Conservation (phyloP, 2,888 invertebrate species). For the Nephrocerus scutellatus region DNA sequence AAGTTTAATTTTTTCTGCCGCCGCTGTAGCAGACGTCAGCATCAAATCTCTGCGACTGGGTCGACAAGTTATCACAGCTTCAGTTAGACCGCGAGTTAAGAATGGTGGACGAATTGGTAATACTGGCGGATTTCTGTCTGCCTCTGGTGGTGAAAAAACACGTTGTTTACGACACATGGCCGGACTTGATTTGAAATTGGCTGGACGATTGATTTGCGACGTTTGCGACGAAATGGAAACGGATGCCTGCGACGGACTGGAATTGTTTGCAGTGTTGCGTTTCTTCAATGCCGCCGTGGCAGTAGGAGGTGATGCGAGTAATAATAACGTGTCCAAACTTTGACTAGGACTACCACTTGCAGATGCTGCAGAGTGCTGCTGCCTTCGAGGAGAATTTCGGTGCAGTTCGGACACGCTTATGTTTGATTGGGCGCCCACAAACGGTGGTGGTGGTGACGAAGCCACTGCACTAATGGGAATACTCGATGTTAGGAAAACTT, state of each 20-base stretch:
- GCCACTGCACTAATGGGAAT: slow-evolving; percentile 24
- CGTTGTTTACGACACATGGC: slow-evolving; percentile 22
- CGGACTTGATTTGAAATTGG: slow-evolving; percentile 22
- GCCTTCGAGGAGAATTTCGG: no score
- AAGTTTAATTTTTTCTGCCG: slow-evolving; percentile 15
- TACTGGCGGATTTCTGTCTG: slow-evolving; percentile 19
- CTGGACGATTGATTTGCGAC: no score
- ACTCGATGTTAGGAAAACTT: slow-evolving; percentile 42
- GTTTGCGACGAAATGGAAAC: no score
- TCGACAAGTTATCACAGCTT: slow-evolving; percentile 43
- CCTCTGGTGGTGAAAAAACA: neutral
- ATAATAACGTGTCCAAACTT: neutral
- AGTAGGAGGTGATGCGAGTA: neutral
- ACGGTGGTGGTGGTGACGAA: slow-evolving; percentile 7
- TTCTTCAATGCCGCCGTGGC: slow-evolving; percentile 1
- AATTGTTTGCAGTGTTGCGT: neutral
- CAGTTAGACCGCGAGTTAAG: slow-evolving; percentile 43
- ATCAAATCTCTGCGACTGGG: slow-evolving; percentile 44
- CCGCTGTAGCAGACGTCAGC: slow-evolving; percentile 27
- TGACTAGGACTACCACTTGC: neutral
- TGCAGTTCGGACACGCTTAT: no score
- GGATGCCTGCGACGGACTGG: slow-evolving; percentile 1
- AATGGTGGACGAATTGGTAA: slow-evolving; percentile 28
- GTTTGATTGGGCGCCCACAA: no score
- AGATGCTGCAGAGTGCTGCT: slow-evolving; percentile 1